Conservation (phyloP, 2,888 invertebrate genomes). For the Bellardia bayeri region DNA sequence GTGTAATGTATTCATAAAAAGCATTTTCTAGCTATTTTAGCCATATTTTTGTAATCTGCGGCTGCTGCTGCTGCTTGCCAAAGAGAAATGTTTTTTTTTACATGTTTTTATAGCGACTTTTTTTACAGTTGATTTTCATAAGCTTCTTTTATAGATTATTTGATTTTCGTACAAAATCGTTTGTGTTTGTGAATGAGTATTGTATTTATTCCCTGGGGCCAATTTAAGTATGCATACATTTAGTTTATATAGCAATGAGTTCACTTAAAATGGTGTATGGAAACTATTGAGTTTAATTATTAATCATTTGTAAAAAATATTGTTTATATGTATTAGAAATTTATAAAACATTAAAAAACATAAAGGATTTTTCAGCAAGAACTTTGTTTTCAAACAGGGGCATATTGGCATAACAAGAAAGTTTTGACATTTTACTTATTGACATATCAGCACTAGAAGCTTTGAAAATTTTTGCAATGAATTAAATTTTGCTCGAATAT, state of each 20-base stretch:
- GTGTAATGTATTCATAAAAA: slow-evolving; percentile 20
- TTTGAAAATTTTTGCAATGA: too few relatives aligned
- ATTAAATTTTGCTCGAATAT: too few relatives aligned
- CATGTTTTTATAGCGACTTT: not conserved
- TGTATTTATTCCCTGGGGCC: slow-evolving; percentile 34
- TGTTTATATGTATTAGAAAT: too few relatives aligned
- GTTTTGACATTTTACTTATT: too few relatives aligned
- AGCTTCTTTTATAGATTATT: slow-evolving; percentile 43
- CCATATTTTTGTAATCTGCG: not conserved
- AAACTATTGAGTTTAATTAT: too few relatives aligned
- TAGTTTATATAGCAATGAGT: not conserved
- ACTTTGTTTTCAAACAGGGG: too few relatives aligned
- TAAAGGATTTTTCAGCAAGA: too few relatives aligned
- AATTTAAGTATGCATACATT: slow-evolving; percentile 27
- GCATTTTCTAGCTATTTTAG: not conserved
- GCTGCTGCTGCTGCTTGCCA: not conserved
- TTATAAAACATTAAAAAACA: too few relatives aligned
- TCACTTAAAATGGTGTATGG: too few relatives aligned
- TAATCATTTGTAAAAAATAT: too few relatives aligned
- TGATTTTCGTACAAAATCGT: not conserved
- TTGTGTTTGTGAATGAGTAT: slow-evolving; percentile 7
- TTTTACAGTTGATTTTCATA: slow-evolving; percentile 27
- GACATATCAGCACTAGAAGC: too few relatives aligned
- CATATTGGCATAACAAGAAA: too few relatives aligned
- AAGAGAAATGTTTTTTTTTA: not conserved